Conservation (phyloP, 2,888 invertebrate genomes). For the Linnaemya tessellans region DNA sequence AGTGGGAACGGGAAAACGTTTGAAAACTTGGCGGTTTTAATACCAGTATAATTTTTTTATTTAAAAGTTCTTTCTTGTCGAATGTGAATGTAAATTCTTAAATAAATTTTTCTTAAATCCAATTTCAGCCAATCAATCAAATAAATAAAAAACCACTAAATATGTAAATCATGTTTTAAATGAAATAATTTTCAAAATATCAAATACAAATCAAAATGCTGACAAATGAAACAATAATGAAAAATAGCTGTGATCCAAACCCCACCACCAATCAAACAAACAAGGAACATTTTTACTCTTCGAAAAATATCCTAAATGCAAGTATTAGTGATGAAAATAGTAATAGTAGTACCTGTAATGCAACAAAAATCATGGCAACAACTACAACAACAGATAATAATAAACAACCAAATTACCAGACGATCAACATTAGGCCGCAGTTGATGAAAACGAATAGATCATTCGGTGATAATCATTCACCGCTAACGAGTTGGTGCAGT, state of each 20-base stretch:
- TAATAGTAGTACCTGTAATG: slow-evolving; percentile 46
- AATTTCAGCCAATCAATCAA: background rate
- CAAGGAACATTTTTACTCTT: background rate
- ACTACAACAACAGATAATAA: background rate
- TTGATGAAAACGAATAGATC: slow-evolving; percentile 32
- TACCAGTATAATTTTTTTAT: too few species aligned
- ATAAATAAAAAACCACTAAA: background rate
- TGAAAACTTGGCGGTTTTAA: too few species aligned
- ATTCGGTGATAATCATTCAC: slow-evolving; percentile 16
- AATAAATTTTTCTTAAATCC: background rate
- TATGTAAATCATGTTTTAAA: slow-evolving; percentile 50
- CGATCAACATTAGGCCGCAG: background rate
- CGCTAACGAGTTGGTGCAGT: slow-evolving; percentile 38
- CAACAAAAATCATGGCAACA: slow-evolving; percentile 28
- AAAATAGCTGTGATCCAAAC: slow-evolving; percentile 57
- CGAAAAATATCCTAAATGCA: slow-evolving; percentile 6
- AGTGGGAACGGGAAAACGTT: too few species aligned
- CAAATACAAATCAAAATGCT: slow-evolving; percentile 30
- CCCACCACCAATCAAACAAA: background rate
- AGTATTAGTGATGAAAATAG: slow-evolving; percentile 50
- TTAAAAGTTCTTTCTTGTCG: too few species aligned
- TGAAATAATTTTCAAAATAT: slow-evolving; percentile 1
- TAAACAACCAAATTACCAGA: slow-evolving; percentile 19
- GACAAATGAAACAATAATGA: slow-evolving; percentile 39
- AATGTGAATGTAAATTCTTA: too few species aligned